Percentiles rank a stretch among this genome's conserved stretches.
phyloP scores from a whole-genome alignment of 2,113 vertebrate species.

The Eulacestoma nigropectus region DNA sequence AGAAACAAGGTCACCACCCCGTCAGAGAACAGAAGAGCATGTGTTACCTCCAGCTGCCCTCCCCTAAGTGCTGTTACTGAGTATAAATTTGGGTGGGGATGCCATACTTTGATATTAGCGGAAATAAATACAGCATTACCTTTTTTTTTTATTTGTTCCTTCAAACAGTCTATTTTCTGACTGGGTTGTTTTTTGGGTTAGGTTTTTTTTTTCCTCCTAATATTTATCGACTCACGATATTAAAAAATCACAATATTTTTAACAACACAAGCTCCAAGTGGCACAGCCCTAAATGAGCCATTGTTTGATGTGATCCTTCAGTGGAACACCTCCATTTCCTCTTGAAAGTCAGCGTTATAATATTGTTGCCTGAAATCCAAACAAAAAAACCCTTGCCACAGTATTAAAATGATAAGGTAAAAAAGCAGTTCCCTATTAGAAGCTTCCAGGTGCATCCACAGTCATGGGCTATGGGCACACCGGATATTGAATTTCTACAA shows the following conservation, averaged over 20 bases:
- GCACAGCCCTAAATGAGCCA: not conserved
- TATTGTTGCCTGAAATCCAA: not conserved
- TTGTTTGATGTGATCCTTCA: not conserved
- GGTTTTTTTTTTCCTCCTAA: rapidly evolving
- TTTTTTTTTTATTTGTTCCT: not conserved
- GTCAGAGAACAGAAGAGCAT: constrained; percentile 1
- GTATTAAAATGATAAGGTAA: not conserved
- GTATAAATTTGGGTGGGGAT: too few species aligned
- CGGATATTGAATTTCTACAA: rapidly evolving
- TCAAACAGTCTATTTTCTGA: not conserved
- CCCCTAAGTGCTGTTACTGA: not conserved
- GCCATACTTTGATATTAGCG: not conserved
- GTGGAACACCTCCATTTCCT: not conserved
- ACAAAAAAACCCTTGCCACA: not conserved
- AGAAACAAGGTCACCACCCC: not conserved
- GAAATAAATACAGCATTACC: rapidly evolving
- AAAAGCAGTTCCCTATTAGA: not conserved
- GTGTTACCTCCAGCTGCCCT: not conserved
- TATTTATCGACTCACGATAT: not conserved
- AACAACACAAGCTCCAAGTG: rapidly evolving
- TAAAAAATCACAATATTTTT: not conserved
- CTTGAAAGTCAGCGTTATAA: rapidly evolving
- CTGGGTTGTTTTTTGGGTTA: rapidly evolving
- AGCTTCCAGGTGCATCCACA: not conserved
- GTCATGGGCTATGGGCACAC: not conserved